Evolutionary conservation across 2,797 vertebrate genomes (phyloP), one percentile per base, ranked within the genome.

Genomic region (Gallinago nigripennis): DNA sequence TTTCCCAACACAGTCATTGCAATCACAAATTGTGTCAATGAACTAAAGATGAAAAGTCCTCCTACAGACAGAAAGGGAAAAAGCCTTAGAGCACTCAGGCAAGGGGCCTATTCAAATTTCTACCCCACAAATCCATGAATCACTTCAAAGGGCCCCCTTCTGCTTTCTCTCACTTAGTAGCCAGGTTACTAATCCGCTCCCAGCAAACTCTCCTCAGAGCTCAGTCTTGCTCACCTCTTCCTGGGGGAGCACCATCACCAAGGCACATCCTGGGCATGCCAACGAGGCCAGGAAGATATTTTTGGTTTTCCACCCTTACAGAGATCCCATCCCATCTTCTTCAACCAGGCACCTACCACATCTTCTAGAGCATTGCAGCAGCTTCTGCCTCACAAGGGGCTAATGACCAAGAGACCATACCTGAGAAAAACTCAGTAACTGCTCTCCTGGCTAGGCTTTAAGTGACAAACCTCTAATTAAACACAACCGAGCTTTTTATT

Each of bases 271-370:
- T 20, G 0, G 6, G 0, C 8, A 48, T 2, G 16, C 8, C 27
- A n/a, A 8, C 16, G 1, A 27, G 1, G 0, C 14, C 20, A 65
- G 4, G 1, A 72, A 51, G 1, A 1, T 10, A 6, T 0, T 8
- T 35, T 24, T 8, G 0, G 9, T 6, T 17, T 27, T 28, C 24
- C 9, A 0, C 15, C 15, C 10, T 58, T 8, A 5, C 0, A 8
- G 12, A 61, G 5, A 31, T 5, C 4, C 27, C n/a, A 27, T 4
- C 28, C 5, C 7, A 12, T 12, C 30, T 8, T 33, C 14, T n/a
- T 69, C 30, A 45, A 9, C 8, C 8, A 53, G 1, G 1, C 3
- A 15, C 20, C 11, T 64, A 23, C 53, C 7, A 8, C 58, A 50
- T 41, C 13, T 27, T 51, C 63, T 13, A 51, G 21, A 79, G 7